These are phyloP conservation scores for Sabatieria punctata DNA, from an alignment of 2,888 invertebrate species.

Conservation along the genomic window DNA sequence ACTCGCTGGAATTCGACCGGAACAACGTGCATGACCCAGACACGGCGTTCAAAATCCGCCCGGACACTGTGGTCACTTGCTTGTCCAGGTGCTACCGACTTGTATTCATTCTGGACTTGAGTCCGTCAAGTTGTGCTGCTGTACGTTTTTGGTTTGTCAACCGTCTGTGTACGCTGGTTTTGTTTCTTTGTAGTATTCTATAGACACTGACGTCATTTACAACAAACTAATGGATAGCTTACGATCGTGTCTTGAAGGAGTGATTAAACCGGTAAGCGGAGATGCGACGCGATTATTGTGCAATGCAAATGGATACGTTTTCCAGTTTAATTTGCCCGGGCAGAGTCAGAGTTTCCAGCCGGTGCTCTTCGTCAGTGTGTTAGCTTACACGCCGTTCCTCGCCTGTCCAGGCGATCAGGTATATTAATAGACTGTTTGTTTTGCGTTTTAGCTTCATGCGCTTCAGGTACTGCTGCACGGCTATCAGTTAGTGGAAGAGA, in stretches of 20 bases:
- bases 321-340: constrained; percentile 52
- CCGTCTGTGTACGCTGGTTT: neutral
- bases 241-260: constrained; percentile 28
- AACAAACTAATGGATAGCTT: constrained; percentile 32
- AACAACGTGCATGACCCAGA: neutral
- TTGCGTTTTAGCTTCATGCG: neutral
- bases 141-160: constrained; percentile 35
- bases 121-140: constrained; percentile 54
- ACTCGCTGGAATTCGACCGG: neutral
- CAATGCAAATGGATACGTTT: constrained; percentile 15
- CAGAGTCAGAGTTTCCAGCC: constrained; percentile 44
- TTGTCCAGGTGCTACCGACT: constrained; percentile 52
- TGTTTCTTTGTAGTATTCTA: constrained; percentile 30
- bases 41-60: constrained; percentile 33
- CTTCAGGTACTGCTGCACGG: constrained; percentile 36
- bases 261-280: constrained; percentile 34
- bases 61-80: constrained; percentile 47
- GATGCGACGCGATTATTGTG: too few species aligned
- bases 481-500: constrained; percentile 45
- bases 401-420: constrained; percentile 52
- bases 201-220: constrained; percentile 30
- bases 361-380: constrained; percentile 52
- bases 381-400: constrained; percentile 57
- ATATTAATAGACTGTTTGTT: neutral
- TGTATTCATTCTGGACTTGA: constrained; percentile 57